Evolutionary conservation across 2,888 invertebrate species (phyloP), one percentile per base, ranked within the genome.

Genomic region (Chrysomela aeneicollis): DNA sequence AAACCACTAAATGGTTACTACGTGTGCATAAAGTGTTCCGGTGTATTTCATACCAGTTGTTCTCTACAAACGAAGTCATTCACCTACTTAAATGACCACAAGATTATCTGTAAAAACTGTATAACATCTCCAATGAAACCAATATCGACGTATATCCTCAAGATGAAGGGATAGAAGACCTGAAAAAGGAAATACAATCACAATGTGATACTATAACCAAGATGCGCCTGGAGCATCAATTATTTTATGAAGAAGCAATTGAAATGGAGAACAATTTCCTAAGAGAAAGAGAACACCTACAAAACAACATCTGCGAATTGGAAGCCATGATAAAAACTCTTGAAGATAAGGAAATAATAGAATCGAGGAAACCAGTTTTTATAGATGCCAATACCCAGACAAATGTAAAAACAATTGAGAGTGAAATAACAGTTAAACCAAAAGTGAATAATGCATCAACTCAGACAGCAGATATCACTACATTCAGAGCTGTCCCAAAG

Each of bases 341-440:
- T 12, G 17, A 12, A 42, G 42, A 42, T 6, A 42, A 17, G 12
- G 42, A 17, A 42, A 42, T 10, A 10, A 42, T 42, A 42, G 42
- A 42, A 42, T 10, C 42, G 47, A 47, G 10, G 19, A 47, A 15
- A 47, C 18, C 47, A 47, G 47, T 47, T 17, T 47, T 47, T 47
- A 2, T 47, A 10, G 47, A 47, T 18, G 47, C 19, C 18, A 17
- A 47, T 35, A 35, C 35, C 35, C 35, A 35, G 35, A 35, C 35
- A 35, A 35, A 35, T 35, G 9, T 35, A 35, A 35, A 35, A 5
- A 35, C 35, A 35, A 35, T 5, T 35, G 35, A 35, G 9, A 9
- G 2, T 5, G 6, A 19, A 17, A 47, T 9, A 47, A 17, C 47
- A 47, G 47, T 47, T 47, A 15, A 47, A 15, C 35, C 12, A 9